Conservation (phyloP, 2,888 invertebrate species). For the Boloria selene region DNA sequence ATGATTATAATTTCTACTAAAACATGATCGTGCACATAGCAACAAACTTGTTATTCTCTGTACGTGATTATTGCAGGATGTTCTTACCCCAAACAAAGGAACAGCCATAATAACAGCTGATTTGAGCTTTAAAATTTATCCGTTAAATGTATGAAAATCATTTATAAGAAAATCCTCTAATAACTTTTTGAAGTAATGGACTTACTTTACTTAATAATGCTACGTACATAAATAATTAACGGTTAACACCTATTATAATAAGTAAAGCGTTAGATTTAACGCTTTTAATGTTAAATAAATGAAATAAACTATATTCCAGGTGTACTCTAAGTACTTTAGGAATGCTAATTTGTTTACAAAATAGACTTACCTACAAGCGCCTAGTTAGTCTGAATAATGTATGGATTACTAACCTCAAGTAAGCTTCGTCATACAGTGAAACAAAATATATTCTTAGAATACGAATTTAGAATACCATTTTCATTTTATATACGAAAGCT, state of each 20-base stretch:
- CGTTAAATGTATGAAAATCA: too few species aligned
- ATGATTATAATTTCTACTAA: conserved; percentile 50
- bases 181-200: too few species aligned
- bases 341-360: conserved; percentile 1
- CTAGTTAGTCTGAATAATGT: conserved; percentile 4
- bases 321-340: background rate
- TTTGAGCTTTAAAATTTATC: conserved; percentile 4
- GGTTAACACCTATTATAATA: background rate
- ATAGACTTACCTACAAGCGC: background rate
- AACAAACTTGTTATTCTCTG: conserved; percentile 32
- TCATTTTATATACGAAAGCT: background rate
- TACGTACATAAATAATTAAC: too few species aligned
- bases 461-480: background rate
- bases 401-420: background rate
- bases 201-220: too few species aligned
- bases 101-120: conserved; percentile 9
- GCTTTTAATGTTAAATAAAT: conserved; percentile 4
- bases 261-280: background rate
- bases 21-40: conserved; percentile 44
- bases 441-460: conserved; percentile 1
- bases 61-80: conserved; percentile 32
- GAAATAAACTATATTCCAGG: conserved; percentile 1
- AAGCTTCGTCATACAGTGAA: conserved; percentile 3
- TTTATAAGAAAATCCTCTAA: too few species aligned
- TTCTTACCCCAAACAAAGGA: conserved; percentile 19